These are phyloP conservation scores for Psammodynastes pulverulentus DNA, from an alignment of 2,113 vertebrate species.

Conservation along the genomic window DNA sequence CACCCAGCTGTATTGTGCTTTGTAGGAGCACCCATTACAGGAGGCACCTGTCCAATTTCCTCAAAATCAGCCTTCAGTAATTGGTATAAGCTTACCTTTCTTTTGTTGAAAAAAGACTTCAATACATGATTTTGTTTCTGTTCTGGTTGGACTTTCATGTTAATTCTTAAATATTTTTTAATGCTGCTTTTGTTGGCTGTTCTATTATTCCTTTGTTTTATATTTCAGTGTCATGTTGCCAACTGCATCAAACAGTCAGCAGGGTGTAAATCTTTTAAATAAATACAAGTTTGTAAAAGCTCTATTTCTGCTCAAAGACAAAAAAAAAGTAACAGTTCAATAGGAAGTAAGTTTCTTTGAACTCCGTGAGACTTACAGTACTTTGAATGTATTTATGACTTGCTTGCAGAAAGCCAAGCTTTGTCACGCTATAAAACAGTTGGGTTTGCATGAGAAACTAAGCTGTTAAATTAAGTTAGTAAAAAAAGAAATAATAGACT, in stretches of 20 bases:
- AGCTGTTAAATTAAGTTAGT: neutral
- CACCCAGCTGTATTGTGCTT: neutral
- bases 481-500: neutral
- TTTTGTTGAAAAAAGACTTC: neutral
- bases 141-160: neutral
- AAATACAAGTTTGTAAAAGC: neutral
- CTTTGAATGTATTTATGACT: neutral
- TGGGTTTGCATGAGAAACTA: neutral
- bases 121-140: neutral
- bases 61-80: neutral
- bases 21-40: neutral
- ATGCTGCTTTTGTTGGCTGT: neutral
- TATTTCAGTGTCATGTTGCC: neutral
- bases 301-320: neutral
- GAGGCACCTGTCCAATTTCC: neutral
- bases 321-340: neutral
- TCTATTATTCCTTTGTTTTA: neutral
- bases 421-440: neutral
- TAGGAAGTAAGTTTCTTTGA: neutral
- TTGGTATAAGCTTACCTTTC: neutral
- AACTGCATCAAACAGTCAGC: neutral
- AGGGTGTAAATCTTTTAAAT: neutral
- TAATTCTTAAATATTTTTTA: neutral
- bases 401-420: neutral
- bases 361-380: neutral